These are phyloP conservation scores for Parnassius glacialis DNA, from an alignment of 2,888 invertebrate genomes.

Conservation along the genomic window DNA sequence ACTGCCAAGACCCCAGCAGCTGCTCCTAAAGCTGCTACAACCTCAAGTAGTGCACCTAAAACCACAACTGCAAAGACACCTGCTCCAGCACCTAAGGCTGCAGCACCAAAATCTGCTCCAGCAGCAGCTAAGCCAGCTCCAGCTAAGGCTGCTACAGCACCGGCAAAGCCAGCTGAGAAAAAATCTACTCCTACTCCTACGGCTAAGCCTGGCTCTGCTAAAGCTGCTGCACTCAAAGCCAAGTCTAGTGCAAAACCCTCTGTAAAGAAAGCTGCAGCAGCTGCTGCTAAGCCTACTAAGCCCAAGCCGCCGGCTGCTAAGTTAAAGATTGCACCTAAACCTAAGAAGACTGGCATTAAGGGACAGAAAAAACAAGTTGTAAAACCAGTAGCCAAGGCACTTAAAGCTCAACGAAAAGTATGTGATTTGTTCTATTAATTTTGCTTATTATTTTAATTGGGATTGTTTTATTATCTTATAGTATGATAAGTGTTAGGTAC, in stretches of 20 bases:
- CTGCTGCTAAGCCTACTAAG: slow-evolving; percentile 69
- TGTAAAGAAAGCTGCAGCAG: slow-evolving; percentile 74
- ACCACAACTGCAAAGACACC: slow-evolving; percentile 65
- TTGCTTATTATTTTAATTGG: background rate
- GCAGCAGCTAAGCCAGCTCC: slow-evolving; percentile 74
- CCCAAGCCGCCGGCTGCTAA: slow-evolving; percentile 75
- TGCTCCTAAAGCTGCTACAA: slow-evolving; percentile 54
- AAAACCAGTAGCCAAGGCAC: slow-evolving; percentile 86
- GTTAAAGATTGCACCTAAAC: slow-evolving; percentile 76
- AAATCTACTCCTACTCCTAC: slow-evolving; percentile 61
- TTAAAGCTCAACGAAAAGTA: slow-evolving; percentile 93
- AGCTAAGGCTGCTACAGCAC: slow-evolving; percentile 65
- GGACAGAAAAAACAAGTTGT: slow-evolving; percentile 72
- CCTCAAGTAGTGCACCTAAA: slow-evolving; percentile 51
- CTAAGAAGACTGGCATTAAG: slow-evolving; percentile 80
- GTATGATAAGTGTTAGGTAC: too few species aligned
- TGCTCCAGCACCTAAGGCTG: slow-evolving; percentile 68
- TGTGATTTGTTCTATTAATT: slow-evolving; percentile 29
- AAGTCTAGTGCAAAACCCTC: slow-evolving; percentile 78
- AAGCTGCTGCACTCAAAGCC: slow-evolving; percentile 72
- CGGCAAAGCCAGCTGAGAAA: slow-evolving; percentile 67
- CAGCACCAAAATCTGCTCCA: slow-evolving; percentile 66
- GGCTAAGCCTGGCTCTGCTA: slow-evolving; percentile 78
- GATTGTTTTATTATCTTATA: too few species aligned
- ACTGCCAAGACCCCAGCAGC: slow-evolving; percentile 71